These are phyloP conservation scores for Platycheirus rosarum DNA, from an alignment of 2,888 invertebrate species.

Conservation along the genomic window DNA sequence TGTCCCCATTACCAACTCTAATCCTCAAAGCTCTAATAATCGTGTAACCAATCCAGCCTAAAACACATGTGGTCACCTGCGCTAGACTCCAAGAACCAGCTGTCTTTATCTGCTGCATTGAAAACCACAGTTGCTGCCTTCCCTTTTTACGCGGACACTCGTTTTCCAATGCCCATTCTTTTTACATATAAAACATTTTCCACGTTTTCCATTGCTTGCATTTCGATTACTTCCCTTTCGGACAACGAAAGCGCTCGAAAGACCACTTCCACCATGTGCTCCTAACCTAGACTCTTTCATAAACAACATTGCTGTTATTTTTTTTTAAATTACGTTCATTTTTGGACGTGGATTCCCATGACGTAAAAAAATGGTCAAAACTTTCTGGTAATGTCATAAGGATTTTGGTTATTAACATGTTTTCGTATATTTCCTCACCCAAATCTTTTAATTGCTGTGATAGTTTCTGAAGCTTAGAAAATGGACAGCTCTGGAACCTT, in stretches of 20 bases:
- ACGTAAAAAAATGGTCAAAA: slow-evolving; percentile 71
- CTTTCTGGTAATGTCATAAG: slow-evolving; percentile 75
- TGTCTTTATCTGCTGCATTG: background rate
- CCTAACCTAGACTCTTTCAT: slow-evolving; percentile 74
- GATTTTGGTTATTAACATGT: slow-evolving; percentile 75
- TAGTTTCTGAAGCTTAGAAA: slow-evolving; percentile 66
- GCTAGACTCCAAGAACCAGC: background rate
- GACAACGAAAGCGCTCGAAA: slow-evolving; percentile 17
- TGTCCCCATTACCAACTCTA: slow-evolving; percentile 42
- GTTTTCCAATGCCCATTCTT: slow-evolving; percentile 20
- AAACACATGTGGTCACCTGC: slow-evolving; percentile 31
- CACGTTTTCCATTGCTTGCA: background rate
- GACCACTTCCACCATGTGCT: slow-evolving; percentile 29
- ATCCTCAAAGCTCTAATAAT: background rate
- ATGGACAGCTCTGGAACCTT: slow-evolving; percentile 66
- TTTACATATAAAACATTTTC: slow-evolving; percentile 72
- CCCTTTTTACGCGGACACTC: slow-evolving; percentile 6
- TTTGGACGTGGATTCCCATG: slow-evolving; percentile 74
- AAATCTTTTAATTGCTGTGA: slow-evolving; percentile 66
- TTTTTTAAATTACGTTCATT: slow-evolving; percentile 75
- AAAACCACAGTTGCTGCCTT: background rate
- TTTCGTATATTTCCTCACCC: slow-evolving; percentile 68
- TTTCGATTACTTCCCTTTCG: slow-evolving; percentile 6
- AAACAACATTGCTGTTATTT: slow-evolving; percentile 70
- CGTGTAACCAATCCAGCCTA: slow-evolving; percentile 13